A percentile compares a stretch with the other conserved stretches of the same genome.
These are phyloP conservation scores for Heterochromis multidens DNA, from an alignment of 2,113 vertebrate genomes.

Conservation along the genomic window DNA sequence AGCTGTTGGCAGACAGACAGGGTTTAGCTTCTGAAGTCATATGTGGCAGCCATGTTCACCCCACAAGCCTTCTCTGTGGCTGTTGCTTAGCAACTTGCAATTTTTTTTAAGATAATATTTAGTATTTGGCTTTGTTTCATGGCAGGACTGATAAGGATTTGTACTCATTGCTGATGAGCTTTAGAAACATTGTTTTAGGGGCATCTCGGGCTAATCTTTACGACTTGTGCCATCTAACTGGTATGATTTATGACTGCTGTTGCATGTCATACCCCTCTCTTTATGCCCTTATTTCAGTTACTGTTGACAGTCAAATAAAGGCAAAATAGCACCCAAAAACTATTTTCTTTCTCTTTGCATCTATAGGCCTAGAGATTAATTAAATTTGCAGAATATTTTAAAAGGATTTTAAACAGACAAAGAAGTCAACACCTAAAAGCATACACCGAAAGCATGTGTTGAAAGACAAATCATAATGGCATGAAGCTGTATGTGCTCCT, in stretches of 20 bases:
- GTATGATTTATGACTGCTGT: background rate
- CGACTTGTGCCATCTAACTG: background rate
- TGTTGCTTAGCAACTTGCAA: constrained; percentile 33
- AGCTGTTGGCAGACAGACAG: constrained; percentile 24
- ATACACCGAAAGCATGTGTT: background rate
- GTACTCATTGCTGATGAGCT: background rate
- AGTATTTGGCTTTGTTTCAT: background rate
- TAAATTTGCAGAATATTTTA: background rate
- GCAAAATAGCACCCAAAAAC: accelerated
- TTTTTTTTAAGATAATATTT: background rate
- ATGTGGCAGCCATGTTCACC: constrained; percentile 4
- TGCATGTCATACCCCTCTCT: background rate
- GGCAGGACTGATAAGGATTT: background rate
- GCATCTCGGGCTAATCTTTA: background rate
- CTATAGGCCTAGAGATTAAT: background rate
- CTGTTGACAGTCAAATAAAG: background rate
- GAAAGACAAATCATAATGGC: accelerated
- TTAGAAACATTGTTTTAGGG: background rate
- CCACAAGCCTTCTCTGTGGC: background rate
- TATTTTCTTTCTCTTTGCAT: background rate
- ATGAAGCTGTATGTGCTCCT: background rate
- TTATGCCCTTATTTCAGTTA: background rate
- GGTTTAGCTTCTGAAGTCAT: constrained; percentile 21
- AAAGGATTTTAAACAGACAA: background rate
- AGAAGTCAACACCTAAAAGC: accelerated